Base-by-base conservation (phyloP, 2,797 vertebrate genomes). In the Anableps anableps region DNA sequence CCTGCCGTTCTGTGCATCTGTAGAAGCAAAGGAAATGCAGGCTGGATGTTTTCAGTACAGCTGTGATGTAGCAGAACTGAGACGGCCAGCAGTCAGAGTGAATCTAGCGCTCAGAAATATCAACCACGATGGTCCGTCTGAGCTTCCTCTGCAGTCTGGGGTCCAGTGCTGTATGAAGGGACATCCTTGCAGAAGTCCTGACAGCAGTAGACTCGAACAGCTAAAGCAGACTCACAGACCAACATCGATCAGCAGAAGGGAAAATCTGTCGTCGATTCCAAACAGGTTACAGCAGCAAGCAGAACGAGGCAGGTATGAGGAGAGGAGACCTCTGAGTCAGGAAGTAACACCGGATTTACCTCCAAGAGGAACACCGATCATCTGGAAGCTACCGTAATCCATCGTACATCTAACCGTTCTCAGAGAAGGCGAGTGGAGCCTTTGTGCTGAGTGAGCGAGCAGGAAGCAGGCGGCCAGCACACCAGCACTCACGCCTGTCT, bases 191-290 rank as follows among this genome's bases (percentile, higher is more conserved):
- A 66, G 34, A 62, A 34, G 5, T 62, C 58, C 29, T 62, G 58
- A 41, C 36, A 26, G 36, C 19, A 53, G 51, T 26, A 68, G 38
- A 41, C 26, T 10, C 23, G 19, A 43, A 81, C 4, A 11, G 6
- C n/a, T 6, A 11, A 17, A 79, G 74, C 41, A 38, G 48, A 72
- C 3, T 74, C 47, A 74, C 55, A 68, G 83, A 36, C 29, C 31
- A 71, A 76, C 72, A 73, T 2, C 77, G 36, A 84, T 88, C 75
- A 60, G 81, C 87, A 89, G 79, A 88, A 53, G 50, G 4, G 23
- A 75, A 38, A 21, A 50, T 83, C 88, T 80, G 80, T 80, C 23
- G 64, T 81, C 23, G 31, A 34, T 80, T 78, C 80, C 78, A 78
- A 82, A 85, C 45, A 80, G 82, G 74, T 60, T 34, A 71, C 50